Evolutionary conservation across 2,888 invertebrate genomes (phyloP).

Genomic region (Ariolimax columbianus): DNA sequence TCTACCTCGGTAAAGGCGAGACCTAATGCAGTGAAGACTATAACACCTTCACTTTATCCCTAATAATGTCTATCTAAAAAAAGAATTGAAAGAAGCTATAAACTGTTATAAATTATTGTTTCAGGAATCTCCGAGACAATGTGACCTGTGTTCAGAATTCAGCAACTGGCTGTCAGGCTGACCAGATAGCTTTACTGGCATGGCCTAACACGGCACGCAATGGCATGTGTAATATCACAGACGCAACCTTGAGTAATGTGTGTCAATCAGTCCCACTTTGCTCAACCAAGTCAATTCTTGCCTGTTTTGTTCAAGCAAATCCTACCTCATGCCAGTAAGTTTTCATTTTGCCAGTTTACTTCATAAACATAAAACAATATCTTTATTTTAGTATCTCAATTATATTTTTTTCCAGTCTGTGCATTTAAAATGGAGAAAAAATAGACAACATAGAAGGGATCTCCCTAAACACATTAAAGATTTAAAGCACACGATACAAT

Average conservation of each 20-base stretch:
- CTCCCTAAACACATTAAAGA: too few relatives aligned
- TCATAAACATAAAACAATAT: neutral
- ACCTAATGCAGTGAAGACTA: too few relatives aligned
- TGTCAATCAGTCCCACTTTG: constrained; percentile 29
- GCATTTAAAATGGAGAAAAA: neutral
- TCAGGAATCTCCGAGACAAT: constrained; percentile 21
- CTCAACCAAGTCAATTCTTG: neutral
- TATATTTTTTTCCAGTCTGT: neutral
- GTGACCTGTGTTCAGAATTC: constrained; percentile 22
- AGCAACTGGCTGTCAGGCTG: constrained; percentile 27
- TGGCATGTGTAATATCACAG: constrained; percentile 31
- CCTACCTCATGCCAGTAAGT: constrained; percentile 26
- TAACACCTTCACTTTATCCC: too few relatives aligned
- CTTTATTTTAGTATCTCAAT: neutral
- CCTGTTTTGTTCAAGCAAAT: constrained; percentile 6
- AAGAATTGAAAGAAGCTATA: neutral
- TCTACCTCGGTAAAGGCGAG: too few relatives aligned
- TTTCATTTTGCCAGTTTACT: neutral
- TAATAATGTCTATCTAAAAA: too few relatives aligned
- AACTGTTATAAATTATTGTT: neutral
- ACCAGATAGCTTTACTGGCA: constrained; percentile 1
- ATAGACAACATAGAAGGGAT: too few relatives aligned
- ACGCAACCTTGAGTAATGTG: constrained; percentile 18
- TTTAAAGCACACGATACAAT: too few relatives aligned
- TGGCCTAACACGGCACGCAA: neutral